phyloP scores from a whole-genome alignment of 1,140 invertebrate genomes.

The Rhagoletis zephyria region DNA sequence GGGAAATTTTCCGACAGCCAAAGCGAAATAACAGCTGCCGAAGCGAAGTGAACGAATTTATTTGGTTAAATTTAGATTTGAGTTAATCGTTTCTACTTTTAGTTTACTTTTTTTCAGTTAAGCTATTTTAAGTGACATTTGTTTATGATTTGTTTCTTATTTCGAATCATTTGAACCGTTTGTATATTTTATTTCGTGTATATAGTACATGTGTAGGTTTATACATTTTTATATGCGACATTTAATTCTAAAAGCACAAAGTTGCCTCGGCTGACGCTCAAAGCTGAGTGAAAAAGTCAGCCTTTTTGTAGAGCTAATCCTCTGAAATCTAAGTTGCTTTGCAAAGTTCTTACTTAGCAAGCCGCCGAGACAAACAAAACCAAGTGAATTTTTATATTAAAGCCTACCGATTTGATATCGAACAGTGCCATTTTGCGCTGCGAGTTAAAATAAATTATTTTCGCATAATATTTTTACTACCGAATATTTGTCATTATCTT shows the following conservation, averaged over 20 bases:
- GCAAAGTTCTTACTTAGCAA: too few species aligned
- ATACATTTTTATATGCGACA: background rate
- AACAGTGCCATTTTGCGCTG: too few species aligned
- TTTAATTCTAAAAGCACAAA: conserved; percentile 21
- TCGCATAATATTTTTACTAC: too few species aligned
- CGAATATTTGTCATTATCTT: too few species aligned
- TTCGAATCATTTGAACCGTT: background rate
- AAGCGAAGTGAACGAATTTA: conserved; percentile 38
- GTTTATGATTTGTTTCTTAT: background rate
- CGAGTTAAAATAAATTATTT: too few species aligned
- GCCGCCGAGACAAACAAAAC: background rate
- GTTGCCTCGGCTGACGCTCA: conserved; percentile 4
- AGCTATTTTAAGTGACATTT: background rate
- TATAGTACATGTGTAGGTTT: background rate
- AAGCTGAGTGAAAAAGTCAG: background rate
- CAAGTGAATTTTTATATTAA: background rate
- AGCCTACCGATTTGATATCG: too few species aligned
- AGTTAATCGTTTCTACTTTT: background rate
- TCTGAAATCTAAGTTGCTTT: background rate
- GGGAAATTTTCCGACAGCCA: background rate
- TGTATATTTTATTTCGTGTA: background rate
- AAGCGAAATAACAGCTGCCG: background rate
- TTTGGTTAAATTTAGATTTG: background rate
- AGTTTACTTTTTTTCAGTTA: background rate
- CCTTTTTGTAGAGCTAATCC: background rate